Evolutionary conservation across 2,113 vertebrate genomes (phyloP), one percentile per base, ranked within the genome.

Genomic region (Cichladusa arquata): DNA sequence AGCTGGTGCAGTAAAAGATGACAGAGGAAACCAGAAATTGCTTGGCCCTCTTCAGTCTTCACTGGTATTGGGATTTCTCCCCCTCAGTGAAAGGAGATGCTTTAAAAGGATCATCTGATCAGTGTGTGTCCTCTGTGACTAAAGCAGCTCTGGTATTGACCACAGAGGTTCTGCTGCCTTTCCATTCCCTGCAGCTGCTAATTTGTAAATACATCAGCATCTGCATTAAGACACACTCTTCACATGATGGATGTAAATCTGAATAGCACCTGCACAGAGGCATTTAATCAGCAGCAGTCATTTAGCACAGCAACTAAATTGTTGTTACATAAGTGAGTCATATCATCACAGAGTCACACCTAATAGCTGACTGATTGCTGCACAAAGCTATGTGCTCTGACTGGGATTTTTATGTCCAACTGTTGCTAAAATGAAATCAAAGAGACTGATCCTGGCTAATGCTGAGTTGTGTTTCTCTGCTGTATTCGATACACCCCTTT

Each of bases 221-320:
- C 25, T 91, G 70, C 71, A 61, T 82, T 79, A 84, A 92, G 70
- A 19, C 44, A 65, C 5, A 1, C 51, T 94, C 96, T 82, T 92
- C 74, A 57, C 66, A 54, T 57, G 86, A 87, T 71, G 85, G 77
- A 87, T 93, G 81, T n/a, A 91, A 82, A 72, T 84, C 91, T 94
- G 96, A 96, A 94, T 93, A 87, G 92, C 93, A 97, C 95, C 93
- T 96, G 86, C n/a, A 34, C 33, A 26, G n/a, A 89, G 58, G 54
- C 95, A 88, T 97, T 97, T 95, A 92, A 96, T 96, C 92, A 96
- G 79, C 66, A 89, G 62, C 23, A 61, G 80, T 83, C 83, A 79
- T 90, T 95, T 93, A 88, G 85, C 69, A 88, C 61, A 92, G 87
- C 67, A 78, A 91, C 80, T 91, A 95, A 92, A 95, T 93, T 97